Evolutionary conservation across 2,113 vertebrate species (phyloP).

Genomic region (Chelonoidis abingdonii): DNA sequence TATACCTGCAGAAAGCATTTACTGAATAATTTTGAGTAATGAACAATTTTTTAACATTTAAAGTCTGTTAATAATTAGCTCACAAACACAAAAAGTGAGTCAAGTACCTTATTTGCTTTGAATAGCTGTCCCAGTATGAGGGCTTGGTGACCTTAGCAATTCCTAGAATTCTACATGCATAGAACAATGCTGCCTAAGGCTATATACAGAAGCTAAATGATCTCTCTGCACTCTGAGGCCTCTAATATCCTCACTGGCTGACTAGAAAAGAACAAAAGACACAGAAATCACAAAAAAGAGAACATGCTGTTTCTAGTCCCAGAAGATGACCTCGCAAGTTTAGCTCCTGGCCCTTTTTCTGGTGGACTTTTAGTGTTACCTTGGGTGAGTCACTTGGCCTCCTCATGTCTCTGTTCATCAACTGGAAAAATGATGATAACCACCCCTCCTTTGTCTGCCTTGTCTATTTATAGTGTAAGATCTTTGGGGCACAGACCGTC

Average conservation of each 20-base stretch:
- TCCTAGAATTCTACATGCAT: background rate
- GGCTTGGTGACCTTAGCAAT: background rate
- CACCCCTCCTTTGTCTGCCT: background rate
- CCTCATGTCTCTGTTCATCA: background rate
- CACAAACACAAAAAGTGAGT: background rate
- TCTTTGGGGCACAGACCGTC: too few relatives aligned
- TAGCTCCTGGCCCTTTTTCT: background rate
- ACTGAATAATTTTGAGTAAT: rapidly evolving
- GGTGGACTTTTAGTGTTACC: background rate
- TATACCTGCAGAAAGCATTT: background rate
- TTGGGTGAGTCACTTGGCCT: background rate
- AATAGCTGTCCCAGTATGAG: background rate
- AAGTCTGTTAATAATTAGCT: background rate
- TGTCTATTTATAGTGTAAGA: background rate
- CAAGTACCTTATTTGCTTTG: background rate
- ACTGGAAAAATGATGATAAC: background rate
- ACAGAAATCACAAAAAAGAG: rapidly evolving
- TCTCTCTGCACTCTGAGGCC: background rate
- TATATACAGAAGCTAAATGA: background rate
- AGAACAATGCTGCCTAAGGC: background rate
- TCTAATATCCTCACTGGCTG: background rate
- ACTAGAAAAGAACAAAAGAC: background rate
- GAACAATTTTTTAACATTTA: background rate
- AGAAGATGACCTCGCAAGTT: background rate
- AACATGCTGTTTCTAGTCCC: too few relatives aligned